Evolutionary conservation across 2,113 vertebrate species (phyloP), one percentile per base, ranked within the genome.

Genomic region (Leptocoma aspasia): DNA sequence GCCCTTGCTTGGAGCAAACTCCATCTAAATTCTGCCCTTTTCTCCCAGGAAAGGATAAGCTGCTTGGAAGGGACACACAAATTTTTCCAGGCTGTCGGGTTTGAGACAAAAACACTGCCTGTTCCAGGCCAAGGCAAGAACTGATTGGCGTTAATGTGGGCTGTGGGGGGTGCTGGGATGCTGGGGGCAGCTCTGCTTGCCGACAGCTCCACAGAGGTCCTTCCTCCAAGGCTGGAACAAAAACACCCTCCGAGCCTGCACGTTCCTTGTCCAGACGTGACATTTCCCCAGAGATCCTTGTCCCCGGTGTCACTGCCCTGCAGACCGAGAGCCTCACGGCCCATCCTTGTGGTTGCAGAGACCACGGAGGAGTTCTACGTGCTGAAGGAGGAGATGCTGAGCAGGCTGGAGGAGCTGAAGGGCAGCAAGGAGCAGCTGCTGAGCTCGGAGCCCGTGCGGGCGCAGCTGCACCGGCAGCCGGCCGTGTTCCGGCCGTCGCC

Each of bases 31-130:
- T 17, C 27, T 15, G 28, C 15, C 39, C 50, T 70, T 56, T 39
- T 11, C n/a, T 59, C 72, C n/a, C 72, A 99, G 99, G 99, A 99
- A 94, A 99, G 98, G 89, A 98, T 99, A 27, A 97, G 89, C 84
- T 97, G 96, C 90, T 94, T 99, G 52, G 99, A 99, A 85, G 99
- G 99, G 31, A 96, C 95, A 19, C 98, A 98, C 41, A 98, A 98
- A 90, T 99, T 99, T 95, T 98, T 99, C 68, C 98, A 99, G 95
- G 98, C 99, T 18, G 28, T 99, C 6, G 99, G 98, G 3, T 99
- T 99, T 96, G 98, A 97, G 82, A 98, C 97, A 72, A 65, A 89
- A 30, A 96, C 95, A 27, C 92, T 99, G 14, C 97, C 98, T 6
- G 87, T 99, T 15, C 97, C 98, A 1, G 98, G 98, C 42, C 98